Percentiles rank a stretch among this genome's conserved stretches.
These are phyloP conservation scores for Orestias chungarensis DNA, from an alignment of 2,797 vertebrate species.

Conservation along the genomic window DNA sequence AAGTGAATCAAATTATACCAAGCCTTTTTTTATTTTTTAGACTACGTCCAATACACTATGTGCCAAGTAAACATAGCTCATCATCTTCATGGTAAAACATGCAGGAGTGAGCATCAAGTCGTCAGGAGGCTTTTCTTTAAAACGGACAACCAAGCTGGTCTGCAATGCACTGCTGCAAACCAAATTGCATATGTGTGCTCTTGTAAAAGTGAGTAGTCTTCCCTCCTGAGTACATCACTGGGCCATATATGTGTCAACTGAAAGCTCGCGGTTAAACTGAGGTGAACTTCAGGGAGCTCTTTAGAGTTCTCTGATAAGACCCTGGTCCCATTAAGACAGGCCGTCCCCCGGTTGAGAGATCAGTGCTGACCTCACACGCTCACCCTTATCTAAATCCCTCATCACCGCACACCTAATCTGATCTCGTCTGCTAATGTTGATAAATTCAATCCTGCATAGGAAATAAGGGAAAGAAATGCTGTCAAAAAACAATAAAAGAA, in stretches of 20 bases:
- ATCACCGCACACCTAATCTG: constrained; percentile 74
- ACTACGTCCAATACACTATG: not conserved
- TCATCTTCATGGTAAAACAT: not conserved
- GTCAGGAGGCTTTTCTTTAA: not conserved
- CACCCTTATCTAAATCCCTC: constrained; percentile 76
- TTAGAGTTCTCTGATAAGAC: constrained; percentile 76
- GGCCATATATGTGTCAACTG: constrained; percentile 41
- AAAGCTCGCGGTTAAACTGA: constrained; percentile 55
- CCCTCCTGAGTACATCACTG: constrained; percentile 33
- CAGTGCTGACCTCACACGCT: constrained; percentile 60
- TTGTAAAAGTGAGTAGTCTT: constrained; percentile 40
- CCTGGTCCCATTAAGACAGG: constrained; percentile 54
- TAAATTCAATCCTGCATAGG: constrained; percentile 50
- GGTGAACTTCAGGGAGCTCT: constrained; percentile 76
- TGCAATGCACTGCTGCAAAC: not conserved
- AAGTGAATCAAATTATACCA: not conserved
- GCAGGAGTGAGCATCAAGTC: not conserved
- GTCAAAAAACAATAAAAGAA: constrained; percentile 39
- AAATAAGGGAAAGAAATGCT: constrained; percentile 35
- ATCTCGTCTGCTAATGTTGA: constrained; percentile 65
- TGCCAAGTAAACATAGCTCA: not conserved
- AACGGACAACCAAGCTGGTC: not conserved
- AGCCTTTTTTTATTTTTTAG: not conserved
- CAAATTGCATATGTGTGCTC: not conserved
- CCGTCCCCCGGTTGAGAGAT: constrained; percentile 54